A percentile compares a stretch with the other conserved stretches of the same genome.
Conservation (phyloP, 2,797 vertebrate species). For the Sternotherus odoratus region DNA sequence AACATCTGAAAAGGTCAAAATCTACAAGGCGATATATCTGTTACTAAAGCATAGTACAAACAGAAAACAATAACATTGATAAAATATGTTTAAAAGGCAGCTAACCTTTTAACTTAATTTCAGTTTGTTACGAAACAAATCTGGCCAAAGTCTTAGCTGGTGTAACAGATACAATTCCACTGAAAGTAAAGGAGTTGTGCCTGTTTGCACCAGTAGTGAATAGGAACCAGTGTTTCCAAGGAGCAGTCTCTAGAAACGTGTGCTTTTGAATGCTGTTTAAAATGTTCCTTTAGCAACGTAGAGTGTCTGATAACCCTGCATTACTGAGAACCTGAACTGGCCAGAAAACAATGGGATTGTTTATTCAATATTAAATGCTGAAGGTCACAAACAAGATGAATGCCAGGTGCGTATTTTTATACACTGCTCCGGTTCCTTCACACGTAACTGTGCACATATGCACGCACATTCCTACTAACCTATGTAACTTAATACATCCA, state of each 20-base stretch:
- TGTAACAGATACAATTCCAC: neutral
- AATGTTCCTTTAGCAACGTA: conserved; percentile 12
- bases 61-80: neutral
- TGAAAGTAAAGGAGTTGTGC: neutral
- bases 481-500: neutral
- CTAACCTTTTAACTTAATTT: neutral
- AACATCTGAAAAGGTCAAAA: neutral
- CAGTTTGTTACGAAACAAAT: neutral
- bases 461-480: neutral
- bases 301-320: conserved; percentile 39
- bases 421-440: neutral
- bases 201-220: neutral
- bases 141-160: neutral
- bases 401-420: neutral
- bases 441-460: neutral
- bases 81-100: neutral
- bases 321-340: conserved; percentile 40
- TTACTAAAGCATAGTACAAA: neutral
- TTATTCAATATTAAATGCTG: conserved; percentile 41
- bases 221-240: neutral
- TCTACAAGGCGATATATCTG: neutral
- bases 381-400: conserved; percentile 51
- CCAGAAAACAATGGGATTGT: conserved; percentile 16
- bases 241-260: conserved; percentile 30
- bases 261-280: conserved; percentile 17